Base-by-base conservation (phyloP, 1,140 invertebrate genomes). In the Pachypsylla venusta region DNA sequence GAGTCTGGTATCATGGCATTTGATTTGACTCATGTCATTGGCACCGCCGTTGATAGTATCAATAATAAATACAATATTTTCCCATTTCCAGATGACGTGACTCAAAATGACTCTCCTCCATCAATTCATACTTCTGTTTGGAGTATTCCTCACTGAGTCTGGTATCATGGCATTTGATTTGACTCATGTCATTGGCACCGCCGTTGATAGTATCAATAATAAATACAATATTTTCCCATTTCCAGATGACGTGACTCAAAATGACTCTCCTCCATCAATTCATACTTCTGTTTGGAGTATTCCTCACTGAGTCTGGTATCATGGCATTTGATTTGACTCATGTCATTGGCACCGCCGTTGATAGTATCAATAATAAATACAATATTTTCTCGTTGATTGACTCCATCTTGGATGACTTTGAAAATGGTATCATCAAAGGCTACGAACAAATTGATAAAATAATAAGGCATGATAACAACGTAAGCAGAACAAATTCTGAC, bases 31-130 rank as follows among this genome's bases (percentile, higher is more conserved):
- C 16, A 22, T 3, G 22, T 48, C 10, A 48, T 48, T 48, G 42
- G 42, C 4, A 48, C 16, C 42, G 4, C 22, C 4, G 42, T 48
- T 7, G 16, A 48, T 19, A 22, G n/a, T n/a, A 19, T 48, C 7
- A 48, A 48, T 22, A 48, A 48, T 22, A 48, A 48, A 19, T 48
- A 48, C 42, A 48, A 48, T 22, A 48, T 22, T n/a, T 48, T 48
- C 42, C 22, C 42, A 5, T n/a, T 48, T n/a, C n/a, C n/a, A n/a
- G n/a, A n/a, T n/a, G n/a, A n/a, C n/a, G n/a, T n/a, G n/a, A n/a
- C n/a, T n/a, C n/a, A n/a, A n/a, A n/a, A n/a, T n/a, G n/a, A n/a
- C n/a, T n/a, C n/a, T n/a, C n/a, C n/a, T n/a, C n/a, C n/a, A n/a
- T n/a, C n/a, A n/a, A n/a, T n/a, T n/a, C n/a, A n/a, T n/a, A n/a